phyloP scores from a whole-genome alignment of 2,797 vertebrate genomes.

The Periparus ater region DNA sequence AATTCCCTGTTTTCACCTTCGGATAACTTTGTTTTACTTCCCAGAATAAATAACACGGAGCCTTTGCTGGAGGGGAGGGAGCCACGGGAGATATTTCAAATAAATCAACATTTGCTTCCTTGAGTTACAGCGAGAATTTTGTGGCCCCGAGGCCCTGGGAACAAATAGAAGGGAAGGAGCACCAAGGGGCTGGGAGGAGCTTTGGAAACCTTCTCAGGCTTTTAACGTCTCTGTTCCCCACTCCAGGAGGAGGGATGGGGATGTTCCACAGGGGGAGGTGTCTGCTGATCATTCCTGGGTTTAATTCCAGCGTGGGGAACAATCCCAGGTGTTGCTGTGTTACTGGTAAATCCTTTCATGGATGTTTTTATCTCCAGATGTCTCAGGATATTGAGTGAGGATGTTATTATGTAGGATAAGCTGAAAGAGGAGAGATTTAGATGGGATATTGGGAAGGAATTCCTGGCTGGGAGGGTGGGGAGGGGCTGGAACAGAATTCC shows the following conservation, averaged over 20 bases:
- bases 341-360: background rate
- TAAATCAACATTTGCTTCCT: background rate
- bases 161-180: background rate
- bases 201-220: background rate
- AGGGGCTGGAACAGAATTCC: background rate
- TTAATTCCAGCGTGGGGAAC: background rate
- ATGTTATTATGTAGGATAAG: background rate
- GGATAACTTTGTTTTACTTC: background rate
- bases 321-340: fast-evolving
- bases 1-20: background rate
- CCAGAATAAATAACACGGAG: background rate
- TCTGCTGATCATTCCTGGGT: background rate
- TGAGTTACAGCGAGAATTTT: background rate
- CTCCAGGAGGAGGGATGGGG: background rate
- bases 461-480: background rate
- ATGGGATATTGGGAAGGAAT: background rate
- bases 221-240: background rate
- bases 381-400: background rate
- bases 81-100: background rate
- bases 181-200: background rate
- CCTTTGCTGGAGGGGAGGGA: background rate
- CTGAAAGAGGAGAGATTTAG: background rate
- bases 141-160: background rate
- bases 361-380: background rate
- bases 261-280: too few species aligned